Evolutionary conservation across 2,888 invertebrate species (phyloP).

Genomic region (Orgyia antiqua): DNA sequence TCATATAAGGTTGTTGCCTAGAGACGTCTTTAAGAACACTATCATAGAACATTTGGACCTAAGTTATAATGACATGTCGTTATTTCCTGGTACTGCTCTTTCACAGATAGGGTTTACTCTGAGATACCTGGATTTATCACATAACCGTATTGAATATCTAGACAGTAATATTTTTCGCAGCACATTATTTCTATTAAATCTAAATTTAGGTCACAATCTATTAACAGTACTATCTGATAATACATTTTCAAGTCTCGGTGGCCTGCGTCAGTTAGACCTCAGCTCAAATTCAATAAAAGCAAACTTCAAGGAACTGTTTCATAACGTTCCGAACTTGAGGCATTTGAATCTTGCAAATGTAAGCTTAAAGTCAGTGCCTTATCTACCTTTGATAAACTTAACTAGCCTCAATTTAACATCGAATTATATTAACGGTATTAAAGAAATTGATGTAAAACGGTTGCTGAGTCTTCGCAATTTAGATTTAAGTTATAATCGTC

Average conservation of each 20-base stretch:
- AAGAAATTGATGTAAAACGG: slow-evolving; percentile 84
- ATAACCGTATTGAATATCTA: slow-evolving; percentile 90
- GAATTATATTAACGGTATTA: slow-evolving; percentile 85
- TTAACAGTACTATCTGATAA: slow-evolving; percentile 92
- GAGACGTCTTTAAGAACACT: slow-evolving; percentile 88
- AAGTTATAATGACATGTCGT: slow-evolving; percentile 85
- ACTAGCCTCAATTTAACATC: slow-evolving; percentile 88
- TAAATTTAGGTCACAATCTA: slow-evolving; percentile 89
- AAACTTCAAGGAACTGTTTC: slow-evolving; percentile 91
- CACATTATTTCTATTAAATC: slow-evolving; percentile 85
- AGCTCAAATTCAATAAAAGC: slow-evolving; percentile 89
- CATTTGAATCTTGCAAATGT: slow-evolving; percentile 86
- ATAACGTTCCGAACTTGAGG: slow-evolving; percentile 89
- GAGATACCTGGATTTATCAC: slow-evolving; percentile 86
- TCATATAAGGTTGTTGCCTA: slow-evolving; percentile 83
- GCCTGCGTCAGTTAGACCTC: slow-evolving; percentile 87
- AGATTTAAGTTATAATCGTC: slow-evolving; percentile 86
- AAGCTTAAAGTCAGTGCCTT: slow-evolving; percentile 86
- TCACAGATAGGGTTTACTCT: slow-evolving; percentile 88
- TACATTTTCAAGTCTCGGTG: slow-evolving; percentile 89
- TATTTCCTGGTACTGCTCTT: slow-evolving; percentile 88
- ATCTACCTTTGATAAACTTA: slow-evolving; percentile 86
- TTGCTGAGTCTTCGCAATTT: slow-evolving; percentile 84
- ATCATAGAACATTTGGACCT: slow-evolving; percentile 89
- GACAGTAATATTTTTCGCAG: slow-evolving; percentile 92